Percentiles rank a stretch among this genome's conserved stretches.
Conservation (phyloP, 2,797 vertebrate genomes). For the Adrianichthys oophorus region DNA sequence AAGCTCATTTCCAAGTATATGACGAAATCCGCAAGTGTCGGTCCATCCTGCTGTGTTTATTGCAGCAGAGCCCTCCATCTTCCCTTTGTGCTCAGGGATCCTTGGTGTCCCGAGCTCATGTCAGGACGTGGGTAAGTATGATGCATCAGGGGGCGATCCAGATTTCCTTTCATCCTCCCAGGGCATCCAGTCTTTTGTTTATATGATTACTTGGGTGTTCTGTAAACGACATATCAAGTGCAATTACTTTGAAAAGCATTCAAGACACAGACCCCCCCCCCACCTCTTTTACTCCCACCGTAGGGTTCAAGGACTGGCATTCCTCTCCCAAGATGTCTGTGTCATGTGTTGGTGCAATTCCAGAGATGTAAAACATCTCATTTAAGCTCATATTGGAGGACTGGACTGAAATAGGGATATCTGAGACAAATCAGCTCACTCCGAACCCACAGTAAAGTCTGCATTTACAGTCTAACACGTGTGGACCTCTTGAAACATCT, state of each 20-base stretch:
- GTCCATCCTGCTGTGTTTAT: constrained; percentile 60
- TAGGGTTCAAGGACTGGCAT: constrained; percentile 73
- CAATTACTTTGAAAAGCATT: constrained; percentile 79
- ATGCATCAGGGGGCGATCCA: constrained; percentile 68
- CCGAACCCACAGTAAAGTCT: constrained; percentile 21
- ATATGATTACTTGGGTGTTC: constrained; percentile 79
- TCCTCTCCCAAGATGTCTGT: constrained; percentile 57
- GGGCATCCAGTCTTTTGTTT: constrained; percentile 75
- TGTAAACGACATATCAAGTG: constrained; percentile 79
- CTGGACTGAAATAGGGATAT: constrained; percentile 9
- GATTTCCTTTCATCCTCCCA: constrained; percentile 72
- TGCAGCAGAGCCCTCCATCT: constrained; percentile 49
- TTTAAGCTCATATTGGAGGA: constrained; percentile 19
- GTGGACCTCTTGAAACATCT: constrained; percentile 42
- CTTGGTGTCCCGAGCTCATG: constrained; percentile 42
- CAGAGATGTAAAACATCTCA: constrained; percentile 25
- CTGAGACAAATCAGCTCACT: constrained; percentile 35
- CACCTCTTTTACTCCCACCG: constrained; percentile 34
- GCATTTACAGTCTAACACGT: constrained; percentile 19
- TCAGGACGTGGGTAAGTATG: constrained; percentile 68
- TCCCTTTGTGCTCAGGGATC: constrained; percentile 47
- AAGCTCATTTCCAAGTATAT: constrained; percentile 47
- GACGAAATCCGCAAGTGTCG: constrained; percentile 46
- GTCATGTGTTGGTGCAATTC: constrained; percentile 50
- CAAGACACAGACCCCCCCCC: constrained; percentile 58